Percentiles rank a stretch among this genome's conserved stretches.
Evolutionary conservation across 2,888 invertebrate genomes (phyloP).

Genomic region (Andrena camellia): DNA sequence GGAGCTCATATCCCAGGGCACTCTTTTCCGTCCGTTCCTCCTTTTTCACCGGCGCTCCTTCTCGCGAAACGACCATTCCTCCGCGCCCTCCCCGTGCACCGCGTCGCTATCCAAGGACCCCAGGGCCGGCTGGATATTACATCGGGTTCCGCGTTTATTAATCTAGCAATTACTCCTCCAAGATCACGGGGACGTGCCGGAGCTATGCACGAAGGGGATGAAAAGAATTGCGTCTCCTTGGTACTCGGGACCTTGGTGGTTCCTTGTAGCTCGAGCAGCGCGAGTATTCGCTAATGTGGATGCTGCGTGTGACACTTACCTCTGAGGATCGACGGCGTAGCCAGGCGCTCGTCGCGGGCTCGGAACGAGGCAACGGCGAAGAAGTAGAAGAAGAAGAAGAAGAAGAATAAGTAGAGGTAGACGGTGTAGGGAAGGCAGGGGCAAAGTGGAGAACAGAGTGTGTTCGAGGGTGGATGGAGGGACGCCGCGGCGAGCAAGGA

Average conservation of each 20-base stretch:
- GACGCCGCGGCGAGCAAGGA: constrained; percentile 25
- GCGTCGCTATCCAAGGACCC: constrained; percentile 61
- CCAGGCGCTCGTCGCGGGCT: constrained; percentile 62
- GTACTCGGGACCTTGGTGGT: neutral
- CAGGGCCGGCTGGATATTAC: constrained; percentile 60
- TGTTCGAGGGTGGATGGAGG: constrained; percentile 53
- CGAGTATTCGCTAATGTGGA: neutral
- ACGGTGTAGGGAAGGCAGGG: constrained; percentile 47
- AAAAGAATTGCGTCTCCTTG: neutral
- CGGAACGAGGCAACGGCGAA: constrained; percentile 66
- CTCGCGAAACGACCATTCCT: constrained; percentile 63
- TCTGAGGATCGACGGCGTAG: constrained; percentile 64
- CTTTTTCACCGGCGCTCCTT: constrained; percentile 51
- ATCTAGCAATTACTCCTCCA: constrained; percentile 41
- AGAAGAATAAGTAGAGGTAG: constrained; percentile 54
- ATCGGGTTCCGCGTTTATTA: constrained; percentile 56
- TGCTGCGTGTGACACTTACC: constrained; percentile 64
- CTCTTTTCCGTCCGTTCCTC: constrained; percentile 58
- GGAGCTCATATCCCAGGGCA: constrained; percentile 69
- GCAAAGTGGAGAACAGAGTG: constrained; percentile 29
- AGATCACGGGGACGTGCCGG: constrained; percentile 5
- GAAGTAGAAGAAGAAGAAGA: constrained; percentile 53
- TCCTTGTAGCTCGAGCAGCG: neutral
- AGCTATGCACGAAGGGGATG: constrained; percentile 3
- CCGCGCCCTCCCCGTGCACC: constrained; percentile 23